Evolutionary conservation across 2,888 invertebrate species (phyloP), one percentile per base, ranked within the genome.

Genomic region (Dorcus parallelipipedus): DNA sequence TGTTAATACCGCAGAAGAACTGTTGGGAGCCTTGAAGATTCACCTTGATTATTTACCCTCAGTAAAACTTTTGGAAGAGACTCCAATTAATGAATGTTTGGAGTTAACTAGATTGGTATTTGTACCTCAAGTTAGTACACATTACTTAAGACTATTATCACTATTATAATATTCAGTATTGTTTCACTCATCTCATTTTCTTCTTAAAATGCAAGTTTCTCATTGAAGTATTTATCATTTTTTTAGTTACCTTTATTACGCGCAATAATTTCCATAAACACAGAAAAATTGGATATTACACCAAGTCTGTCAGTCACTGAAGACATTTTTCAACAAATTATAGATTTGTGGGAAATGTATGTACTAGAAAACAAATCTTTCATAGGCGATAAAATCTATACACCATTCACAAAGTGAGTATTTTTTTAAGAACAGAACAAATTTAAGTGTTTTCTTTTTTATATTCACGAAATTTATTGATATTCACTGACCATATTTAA

Each of bases 331-430:
- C 78, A 80, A 43, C 85, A 85, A 69, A 79, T 91, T 14, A 82
- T 87, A 9, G 77, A 78, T 39, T 81, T 85, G 59, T 89, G 89
- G 87, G 83, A 84, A 63, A 86, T 89, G 69, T 83, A 86, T 43
- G 85, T 90, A 0, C 80, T 84, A 20, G 82, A 81, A n/a, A 85
- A 92, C 20, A 83, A 85, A 64, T 86, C 89, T 58, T 86, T 88
- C 55, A 83, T 93, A 0, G 85, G 86, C 41, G 93, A 94, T 67
- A 79, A 84, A 1, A 76, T 81, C 20, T 87, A 89, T 68, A 81
- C 85, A 67, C 84, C 87, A 52, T 93, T 93, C 69, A 91, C 91
- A 3, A 86, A 88, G 85, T 86, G 73, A 71, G 75, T 65, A 58
- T 49, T 45, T 45, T 17, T 17, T 20, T 23, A 5, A 14, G 14